Percentiles rank a stretch among this genome's conserved stretches.
These are phyloP conservation scores for Hoplias malabaricus DNA, from an alignment of 2,113 vertebrate genomes.

Conservation along the genomic window DNA sequence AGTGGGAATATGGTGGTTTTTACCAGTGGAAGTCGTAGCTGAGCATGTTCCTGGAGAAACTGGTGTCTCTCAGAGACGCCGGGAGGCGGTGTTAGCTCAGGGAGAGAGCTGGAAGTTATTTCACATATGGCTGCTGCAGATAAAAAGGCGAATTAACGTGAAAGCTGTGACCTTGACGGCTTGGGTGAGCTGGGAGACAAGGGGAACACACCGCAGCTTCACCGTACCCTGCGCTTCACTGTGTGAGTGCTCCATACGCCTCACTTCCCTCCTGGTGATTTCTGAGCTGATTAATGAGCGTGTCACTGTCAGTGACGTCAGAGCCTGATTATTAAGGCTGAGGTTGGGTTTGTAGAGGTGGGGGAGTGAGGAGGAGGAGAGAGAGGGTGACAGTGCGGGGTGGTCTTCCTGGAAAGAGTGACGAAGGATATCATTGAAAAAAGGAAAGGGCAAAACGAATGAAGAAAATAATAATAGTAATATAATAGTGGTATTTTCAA, in stretches of 20 bases:
- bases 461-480: no score
- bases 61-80: not conserved
- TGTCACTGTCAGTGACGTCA: constrained; percentile 51
- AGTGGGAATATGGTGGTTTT: not conserved
- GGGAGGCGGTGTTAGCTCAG: constrained; percentile 30
- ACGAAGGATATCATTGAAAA: not conserved
- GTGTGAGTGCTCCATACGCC: not conserved
- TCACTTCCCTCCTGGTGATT: constrained; percentile 29
- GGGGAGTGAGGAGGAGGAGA: no score
- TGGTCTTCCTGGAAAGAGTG: constrained; percentile 19
- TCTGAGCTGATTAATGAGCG: constrained; percentile 53
- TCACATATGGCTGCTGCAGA: constrained; percentile 3
- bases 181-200: not conserved
- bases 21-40: not conserved
- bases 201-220: constrained; percentile 20
- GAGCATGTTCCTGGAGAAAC: not conserved
- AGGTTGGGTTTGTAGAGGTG: constrained; percentile 3
- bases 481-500: no score
- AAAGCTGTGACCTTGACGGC: constrained; percentile 39
- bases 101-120: not conserved
- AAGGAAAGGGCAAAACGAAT: not conserved
- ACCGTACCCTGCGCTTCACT: not conserved
- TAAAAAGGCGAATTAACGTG: constrained; percentile 21
- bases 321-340: constrained; percentile 20
- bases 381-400: no score